Base-by-base conservation (phyloP, 2,797 vertebrate genomes). In the Ptychadena robeensis region DNA sequence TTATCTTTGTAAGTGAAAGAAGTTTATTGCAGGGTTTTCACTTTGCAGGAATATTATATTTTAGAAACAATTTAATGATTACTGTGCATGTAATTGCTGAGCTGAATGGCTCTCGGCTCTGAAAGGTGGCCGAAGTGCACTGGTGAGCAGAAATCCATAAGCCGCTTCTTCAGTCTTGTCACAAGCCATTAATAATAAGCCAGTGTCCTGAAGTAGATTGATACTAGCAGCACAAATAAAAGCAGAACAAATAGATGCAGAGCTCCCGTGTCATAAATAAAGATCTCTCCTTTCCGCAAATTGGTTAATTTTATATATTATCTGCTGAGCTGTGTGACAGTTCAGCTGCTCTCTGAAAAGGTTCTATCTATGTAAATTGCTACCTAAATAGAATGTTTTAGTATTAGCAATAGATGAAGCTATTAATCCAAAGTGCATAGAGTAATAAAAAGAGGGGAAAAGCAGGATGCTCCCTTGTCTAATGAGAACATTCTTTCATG, bases 1-100 rank as follows among this genome's bases (percentile, higher is more conserved):
- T 67, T 53, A 66, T 48, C 10, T n/a, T 2, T 2, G 37, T 48
- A 64, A 64, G 44, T 71, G 28, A 72, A 71, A 38, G 9, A 75
- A 85, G 77, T 86, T 87, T 85, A 77, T 63, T 83, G 87, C 81
- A 86, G 85, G 85, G 81, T 85, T 85, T 81, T 66, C 71, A 80
- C 67, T 59, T 70, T 70, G 35, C 30, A 73, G 73, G 40, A 82
- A 75, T 82, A 65, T 57, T 72, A 67, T 75, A 74, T 57, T 38
- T 82, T 68, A 31, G 27, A 82, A 75, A 59, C 63, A 75, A 63
- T 70, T 81, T 81, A 63, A 75, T 69, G 66, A 76, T 75, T 72
- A 82, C 80, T 59, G 44, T 53, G 80, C 71, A 69, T 76, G 73
- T 79, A 79, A 83, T 72, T 83, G 68, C 59, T 30, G 34, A 73